phyloP scores from a whole-genome alignment of 2,797 vertebrate genomes.

The Xerus rutilus region DNA sequence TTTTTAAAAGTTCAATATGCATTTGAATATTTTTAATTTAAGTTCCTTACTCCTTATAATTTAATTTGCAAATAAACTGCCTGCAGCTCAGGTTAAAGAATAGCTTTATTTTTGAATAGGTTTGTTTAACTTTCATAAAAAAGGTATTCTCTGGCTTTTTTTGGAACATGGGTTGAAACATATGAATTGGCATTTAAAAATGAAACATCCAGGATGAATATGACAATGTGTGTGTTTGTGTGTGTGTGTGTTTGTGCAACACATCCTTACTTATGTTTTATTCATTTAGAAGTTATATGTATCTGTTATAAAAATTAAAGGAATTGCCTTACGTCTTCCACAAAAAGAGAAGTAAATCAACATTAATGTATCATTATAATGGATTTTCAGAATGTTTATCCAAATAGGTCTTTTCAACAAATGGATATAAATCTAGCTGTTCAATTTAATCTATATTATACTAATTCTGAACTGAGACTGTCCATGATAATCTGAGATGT shows the following conservation, averaged over 20 bases:
- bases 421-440: background rate
- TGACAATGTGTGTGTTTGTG: background rate
- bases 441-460: constrained; percentile 19
- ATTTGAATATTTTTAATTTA: background rate
- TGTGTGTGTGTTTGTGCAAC: background rate
- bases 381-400: background rate
- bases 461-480: background rate
- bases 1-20: constrained; percentile 66
- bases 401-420: constrained; percentile 30
- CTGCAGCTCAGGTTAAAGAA: background rate
- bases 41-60: background rate
- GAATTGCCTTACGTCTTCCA: background rate
- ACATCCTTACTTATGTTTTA: background rate
- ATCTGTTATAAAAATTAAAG: background rate
- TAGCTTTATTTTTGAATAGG: background rate
- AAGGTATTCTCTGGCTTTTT: background rate
- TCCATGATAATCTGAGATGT: background rate
- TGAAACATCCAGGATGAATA: background rate
- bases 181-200: background rate
- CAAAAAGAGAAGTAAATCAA: background rate
- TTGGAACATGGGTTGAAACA: background rate
- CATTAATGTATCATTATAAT: background rate
- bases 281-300: background rate
- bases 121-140: background rate
- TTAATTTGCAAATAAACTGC: constrained; percentile 51